Percentiles rank a stretch among this genome's conserved stretches.
Conservation (phyloP, 2,888 invertebrate genomes). For the Synanthedon formicaeformis region DNA sequence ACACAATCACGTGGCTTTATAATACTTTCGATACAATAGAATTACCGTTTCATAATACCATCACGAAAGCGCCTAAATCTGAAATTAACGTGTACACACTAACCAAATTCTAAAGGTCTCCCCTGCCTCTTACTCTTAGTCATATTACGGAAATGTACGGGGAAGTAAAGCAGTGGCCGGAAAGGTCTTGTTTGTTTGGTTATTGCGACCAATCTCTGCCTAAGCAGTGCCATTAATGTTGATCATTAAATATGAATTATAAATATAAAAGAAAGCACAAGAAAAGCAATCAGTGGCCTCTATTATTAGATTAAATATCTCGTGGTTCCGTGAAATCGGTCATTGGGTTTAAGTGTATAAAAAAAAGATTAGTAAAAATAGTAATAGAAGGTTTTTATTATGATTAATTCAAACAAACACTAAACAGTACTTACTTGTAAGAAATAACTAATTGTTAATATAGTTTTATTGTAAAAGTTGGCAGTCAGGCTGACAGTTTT, state of each 20-base stretch:
- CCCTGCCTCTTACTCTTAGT: background rate
- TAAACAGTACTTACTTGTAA: no score
- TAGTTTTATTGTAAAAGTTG: no score
- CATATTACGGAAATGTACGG: conserved; percentile 2
- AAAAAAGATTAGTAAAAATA: background rate
- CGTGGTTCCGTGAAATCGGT: conserved; percentile 23
- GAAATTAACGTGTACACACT: conserved; percentile 60
- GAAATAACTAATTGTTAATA: no score
- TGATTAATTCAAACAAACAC: no score
- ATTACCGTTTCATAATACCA: conserved; percentile 49
- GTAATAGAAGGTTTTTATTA: no score
- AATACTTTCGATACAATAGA: conserved; percentile 47
- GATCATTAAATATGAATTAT: conserved; percentile 70
- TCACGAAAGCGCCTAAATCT: conserved; percentile 64
- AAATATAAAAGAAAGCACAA: conserved; percentile 65
- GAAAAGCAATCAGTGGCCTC: conserved; percentile 58
- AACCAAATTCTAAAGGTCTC: conserved; percentile 27
- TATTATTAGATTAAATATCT: conserved; percentile 63
- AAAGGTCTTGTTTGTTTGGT: conserved; percentile 30
- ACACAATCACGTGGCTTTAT: conserved; percentile 52
- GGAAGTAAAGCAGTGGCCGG: conserved; percentile 13
- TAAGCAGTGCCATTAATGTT: conserved; percentile 62
- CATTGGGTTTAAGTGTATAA: background rate
- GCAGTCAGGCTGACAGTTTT: no score
- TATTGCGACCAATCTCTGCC: conserved; percentile 28